Evolutionary conservation across 1,140 invertebrate genomes (phyloP), one percentile per base, ranked within the genome.

Genomic region (Eriosoma lanigerum): DNA sequence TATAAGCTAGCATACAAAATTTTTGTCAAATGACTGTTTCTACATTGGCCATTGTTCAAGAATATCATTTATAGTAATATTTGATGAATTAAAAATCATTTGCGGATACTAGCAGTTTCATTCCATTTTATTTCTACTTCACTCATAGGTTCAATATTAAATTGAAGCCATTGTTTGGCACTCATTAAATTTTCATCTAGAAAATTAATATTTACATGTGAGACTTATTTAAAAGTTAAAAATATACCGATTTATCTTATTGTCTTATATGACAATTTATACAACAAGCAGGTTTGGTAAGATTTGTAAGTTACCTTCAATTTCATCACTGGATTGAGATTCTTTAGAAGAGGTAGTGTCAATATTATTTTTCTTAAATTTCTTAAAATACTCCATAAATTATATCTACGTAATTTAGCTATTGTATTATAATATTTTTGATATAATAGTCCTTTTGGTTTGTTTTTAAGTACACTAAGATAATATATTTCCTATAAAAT

Each of bases 141-240:
- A 24, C 12, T 68, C 21, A 62, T 1, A 19, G 60, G 60, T 19
- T 62, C 29, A 19, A 32, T 10, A 32, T 62, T 62, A 32, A 62
- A 68, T 24, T 68, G 38, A 21, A 68, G 64, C 64, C 32, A 68
- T 68, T 68, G 32, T n/a, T 68, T 68, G n/a, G n/a, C 38, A 46
- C 44, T 68, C 17, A 21, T 46, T 68, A 68, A 68, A 12, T 46
- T 10, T 21, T 19, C 24, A 68, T 13, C 44, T 38, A 66, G 29
- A 66, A 66, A n/a, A 32, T 38, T 66, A 66, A 38, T 66, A 66
- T 44, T 66, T 66, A 1, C 12, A 66, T n/a, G 24, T 6, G 58
- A 21, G 24, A 21, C 12, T 0, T 5, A 60, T 29, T 60, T 60
- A 21, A 60, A 15, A n/a, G n/a, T 1, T 66, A 38, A 66, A 32